phyloP scores from a whole-genome alignment of 92 coral and sea anemone genomes.

The Palythoa heliodiscus region DNA sequence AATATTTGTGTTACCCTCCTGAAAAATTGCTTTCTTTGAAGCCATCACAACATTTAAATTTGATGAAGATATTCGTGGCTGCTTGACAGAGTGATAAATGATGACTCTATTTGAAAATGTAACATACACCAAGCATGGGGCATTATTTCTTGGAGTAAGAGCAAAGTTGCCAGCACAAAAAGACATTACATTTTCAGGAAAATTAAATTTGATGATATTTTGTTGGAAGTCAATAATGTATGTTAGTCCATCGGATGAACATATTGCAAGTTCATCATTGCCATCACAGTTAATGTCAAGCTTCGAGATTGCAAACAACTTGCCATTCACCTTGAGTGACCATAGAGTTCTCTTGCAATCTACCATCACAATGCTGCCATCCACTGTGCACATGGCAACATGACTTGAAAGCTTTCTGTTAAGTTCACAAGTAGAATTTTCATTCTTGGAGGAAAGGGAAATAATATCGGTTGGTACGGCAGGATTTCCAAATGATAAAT shows the following conservation, averaged over 20 bases:
- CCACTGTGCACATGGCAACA: conserved; percentile 80
- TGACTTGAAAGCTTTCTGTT: conserved; percentile 35
- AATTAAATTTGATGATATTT: conserved; percentile 84
- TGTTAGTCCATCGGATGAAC: conserved; percentile 90
- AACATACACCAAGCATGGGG: conserved; percentile 86
- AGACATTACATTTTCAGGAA: conserved; percentile 85
- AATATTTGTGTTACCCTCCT: background rate
- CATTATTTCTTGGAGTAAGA: conserved; percentile 57
- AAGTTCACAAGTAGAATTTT: conserved; percentile 23
- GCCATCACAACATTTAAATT: conserved; percentile 60
- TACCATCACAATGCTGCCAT: conserved; percentile 73
- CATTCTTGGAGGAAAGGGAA: conserved; percentile 41
- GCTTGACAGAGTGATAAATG: conserved; percentile 76
- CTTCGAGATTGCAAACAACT: conserved; percentile 83
- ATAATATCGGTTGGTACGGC: conserved; percentile 68
- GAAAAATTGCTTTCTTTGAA: background rate
- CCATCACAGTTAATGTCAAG: conserved; percentile 88
- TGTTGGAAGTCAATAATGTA: conserved; percentile 76
- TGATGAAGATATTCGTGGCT: conserved; percentile 64
- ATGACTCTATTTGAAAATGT: conserved; percentile 87
- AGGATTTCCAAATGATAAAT: conserved; percentile 55
- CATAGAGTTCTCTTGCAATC: conserved; percentile 74
- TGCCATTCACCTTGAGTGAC: conserved; percentile 75
- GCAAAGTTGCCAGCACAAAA: conserved; percentile 86
- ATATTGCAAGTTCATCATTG: conserved; percentile 76